phyloP scores from a whole-genome alignment of 2,113 vertebrate genomes.

The Cryptomyrus ogoouensis region DNA sequence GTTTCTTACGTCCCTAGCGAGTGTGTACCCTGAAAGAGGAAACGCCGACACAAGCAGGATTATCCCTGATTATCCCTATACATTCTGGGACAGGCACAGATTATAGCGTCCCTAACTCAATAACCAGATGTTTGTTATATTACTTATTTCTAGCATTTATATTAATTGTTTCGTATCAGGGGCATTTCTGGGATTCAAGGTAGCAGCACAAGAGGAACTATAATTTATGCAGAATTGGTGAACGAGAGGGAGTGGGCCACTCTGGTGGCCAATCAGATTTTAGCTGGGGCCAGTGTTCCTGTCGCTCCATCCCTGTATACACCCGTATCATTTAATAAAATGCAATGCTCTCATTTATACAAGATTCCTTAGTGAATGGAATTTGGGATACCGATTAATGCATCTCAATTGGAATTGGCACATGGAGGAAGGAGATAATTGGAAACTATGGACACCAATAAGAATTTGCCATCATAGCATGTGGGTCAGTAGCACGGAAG shows the following conservation, averaged over 20 bases:
- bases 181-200: neutral
- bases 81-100: neutral
- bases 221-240: neutral
- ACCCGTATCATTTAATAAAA: neutral
- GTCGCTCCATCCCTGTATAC: neutral
- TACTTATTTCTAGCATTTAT: neutral
- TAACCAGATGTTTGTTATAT: neutral
- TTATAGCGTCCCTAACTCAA: neutral
- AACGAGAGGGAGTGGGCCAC: neutral
- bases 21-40: neutral
- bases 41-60: neutral
- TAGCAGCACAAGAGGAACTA: neutral
- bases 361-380: neutral
- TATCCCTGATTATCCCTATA: neutral
- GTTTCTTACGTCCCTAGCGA: neutral
- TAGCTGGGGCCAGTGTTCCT: neutral
- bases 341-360: neutral
- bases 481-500: neutral
- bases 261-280: neutral
- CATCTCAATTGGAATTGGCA: neutral
- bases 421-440: neutral
- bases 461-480: neutral
- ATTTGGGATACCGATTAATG: neutral
- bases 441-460: neutral
- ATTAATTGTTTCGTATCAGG: neutral